Percentiles rank a stretch among this genome's conserved stretches.
phyloP scores from a whole-genome alignment of 2,888 invertebrate species.

The Drosophila neonasuta region DNA sequence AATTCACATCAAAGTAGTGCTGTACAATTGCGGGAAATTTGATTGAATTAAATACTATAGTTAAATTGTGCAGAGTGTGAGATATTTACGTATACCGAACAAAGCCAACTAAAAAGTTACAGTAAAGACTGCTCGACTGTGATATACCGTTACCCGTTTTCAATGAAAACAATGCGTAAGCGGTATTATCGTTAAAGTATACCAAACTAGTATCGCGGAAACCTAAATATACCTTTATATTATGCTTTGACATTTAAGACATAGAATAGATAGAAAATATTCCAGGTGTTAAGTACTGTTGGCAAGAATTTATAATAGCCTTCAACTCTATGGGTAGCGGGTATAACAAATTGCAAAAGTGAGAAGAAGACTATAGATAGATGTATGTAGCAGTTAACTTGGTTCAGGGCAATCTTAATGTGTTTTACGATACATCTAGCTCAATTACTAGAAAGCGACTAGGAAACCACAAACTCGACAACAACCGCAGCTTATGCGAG shows the following conservation, averaged over 20 bases:
- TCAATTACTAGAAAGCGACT: constrained; percentile 2
- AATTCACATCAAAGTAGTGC: constrained; percentile 7
- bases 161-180: too few species aligned
- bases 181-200: too few species aligned
- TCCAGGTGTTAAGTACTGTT: too few species aligned
- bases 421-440: neutral
- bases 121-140: too few species aligned
- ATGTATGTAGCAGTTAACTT: neutral
- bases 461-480: constrained; percentile 5
- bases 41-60: neutral
- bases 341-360: neutral
- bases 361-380: neutral
- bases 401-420: neutral
- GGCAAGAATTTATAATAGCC: too few species aligned
- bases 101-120: too few species aligned
- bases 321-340: too few species aligned
- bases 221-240: too few species aligned
- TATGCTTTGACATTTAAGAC: too few species aligned
- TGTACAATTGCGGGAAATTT: neutral
- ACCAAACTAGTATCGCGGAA: too few species aligned
- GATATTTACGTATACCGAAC: neutral
- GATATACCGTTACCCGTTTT: too few species aligned
- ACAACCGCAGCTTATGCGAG: neutral
- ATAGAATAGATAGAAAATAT: too few species aligned
- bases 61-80: neutral